Evolutionary conservation across 2,113 vertebrate genomes (phyloP).

Genomic region (Nothobranchius furzeri): DNA sequence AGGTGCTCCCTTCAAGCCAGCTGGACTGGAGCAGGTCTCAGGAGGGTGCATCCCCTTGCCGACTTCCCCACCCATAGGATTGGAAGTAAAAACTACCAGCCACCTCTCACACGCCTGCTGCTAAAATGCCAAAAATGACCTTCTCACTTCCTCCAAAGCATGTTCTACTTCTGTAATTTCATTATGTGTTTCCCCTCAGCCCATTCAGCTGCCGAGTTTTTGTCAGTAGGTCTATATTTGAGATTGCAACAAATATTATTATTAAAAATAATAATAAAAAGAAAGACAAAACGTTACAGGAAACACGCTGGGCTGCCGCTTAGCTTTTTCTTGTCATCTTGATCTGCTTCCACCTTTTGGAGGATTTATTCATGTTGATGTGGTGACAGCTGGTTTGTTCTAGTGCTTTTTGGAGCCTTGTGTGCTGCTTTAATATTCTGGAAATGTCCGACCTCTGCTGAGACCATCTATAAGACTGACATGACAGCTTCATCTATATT

Average conservation of each 20-base stretch:
- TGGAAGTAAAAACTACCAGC: conserved; percentile 81
- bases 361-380: not conserved
- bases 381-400: too few relatives aligned
- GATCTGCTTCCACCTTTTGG: conserved; percentile 4
- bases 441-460: too few relatives aligned
- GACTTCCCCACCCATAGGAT: conserved; percentile 89
- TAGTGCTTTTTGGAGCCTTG: too few relatives aligned
- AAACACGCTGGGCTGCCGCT: conserved; percentile 33
- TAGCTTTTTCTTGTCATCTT: conserved; percentile 5
- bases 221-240: not conserved
- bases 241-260: not conserved
- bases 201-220: not conserved
- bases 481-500: not conserved
- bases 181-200: conserved; percentile 17
- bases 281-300: not conserved
- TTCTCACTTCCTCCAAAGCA: conserved; percentile 20
- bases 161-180: conserved; percentile 27
- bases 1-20: conserved; percentile 86
- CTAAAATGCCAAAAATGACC: conserved; percentile 77
- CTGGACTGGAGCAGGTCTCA: conserved; percentile 95
- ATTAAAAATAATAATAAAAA: not conserved
- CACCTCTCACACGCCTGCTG: conserved; percentile 83
- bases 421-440: too few relatives aligned
- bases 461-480: not conserved
- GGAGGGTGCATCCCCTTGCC: conserved; percentile 95